Conservation (phyloP, 2,888 invertebrate genomes). For the Hemistola chrysoprasaria region DNA sequence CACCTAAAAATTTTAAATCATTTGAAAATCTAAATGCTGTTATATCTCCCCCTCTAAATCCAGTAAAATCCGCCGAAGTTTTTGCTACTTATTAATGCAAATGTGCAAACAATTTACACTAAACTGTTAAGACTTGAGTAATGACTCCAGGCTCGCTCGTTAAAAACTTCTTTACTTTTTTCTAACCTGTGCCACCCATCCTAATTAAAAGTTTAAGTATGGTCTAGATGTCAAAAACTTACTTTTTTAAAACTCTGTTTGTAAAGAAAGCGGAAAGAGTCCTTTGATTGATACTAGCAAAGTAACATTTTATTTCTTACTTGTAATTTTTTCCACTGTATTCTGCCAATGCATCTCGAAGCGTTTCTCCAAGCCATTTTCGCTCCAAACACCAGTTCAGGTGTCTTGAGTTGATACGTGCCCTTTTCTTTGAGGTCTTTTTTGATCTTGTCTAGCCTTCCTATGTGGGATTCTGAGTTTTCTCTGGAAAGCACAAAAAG, state of each 20-base stretch:
- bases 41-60: too few relatives aligned
- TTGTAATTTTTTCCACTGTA: conserved; percentile 98
- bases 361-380: conserved; percentile 98
- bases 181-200: conserved; percentile 21
- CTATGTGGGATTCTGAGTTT: conserved; percentile 89
- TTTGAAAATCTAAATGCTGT: too few relatives aligned
- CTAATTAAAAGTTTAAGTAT: conserved; percentile 62
- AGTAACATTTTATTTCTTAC: conserved; percentile 67
- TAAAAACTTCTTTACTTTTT: conserved; percentile 53
- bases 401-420: conserved; percentile 94
- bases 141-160: conserved; percentile 37
- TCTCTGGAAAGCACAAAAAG: too few relatives aligned
- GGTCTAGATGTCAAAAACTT: conserved; percentile 8
- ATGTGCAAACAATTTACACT: too few relatives aligned
- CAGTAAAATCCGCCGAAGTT: too few relatives aligned
- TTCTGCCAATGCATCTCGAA: conserved; percentile 95
- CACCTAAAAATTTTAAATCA: conserved; percentile 82
- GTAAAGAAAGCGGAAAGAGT: too few relatives aligned
- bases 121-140: conserved; percentile 24
- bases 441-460: conserved; percentile 90
- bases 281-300: too few relatives aligned
- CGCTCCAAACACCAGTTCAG: conserved; percentile 96
- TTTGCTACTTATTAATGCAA: too few relatives aligned
- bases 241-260: too few relatives aligned
- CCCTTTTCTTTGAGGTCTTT: conserved; percentile 87